Base-by-base conservation (phyloP, 2,113 vertebrate genomes). In the Hirundichthys speculiger region DNA sequence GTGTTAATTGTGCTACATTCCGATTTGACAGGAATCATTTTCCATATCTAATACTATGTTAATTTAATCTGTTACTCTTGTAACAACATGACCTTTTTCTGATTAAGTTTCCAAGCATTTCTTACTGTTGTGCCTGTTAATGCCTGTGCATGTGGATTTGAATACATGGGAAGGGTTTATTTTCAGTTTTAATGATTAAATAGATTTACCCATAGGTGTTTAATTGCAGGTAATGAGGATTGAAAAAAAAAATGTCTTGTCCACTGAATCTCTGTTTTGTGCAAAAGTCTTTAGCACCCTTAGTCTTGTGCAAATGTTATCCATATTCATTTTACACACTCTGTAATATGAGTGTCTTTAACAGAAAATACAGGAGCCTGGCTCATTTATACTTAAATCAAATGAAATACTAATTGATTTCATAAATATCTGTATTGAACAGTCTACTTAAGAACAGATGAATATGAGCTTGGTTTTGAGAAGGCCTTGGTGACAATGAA, bases 21-120 rank as follows among this genome's bases (percentile, higher is more conserved):
- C 95, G 95, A 96, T 96, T 97, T 98, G 96, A 98, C 96, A 96
- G 96, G 96, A 97, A 95, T 98, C 95, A 98, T 96, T 99, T 98
- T 97, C 95, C 95, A 96, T 96, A 95, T 98, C 96, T 97, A 97
- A 98, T 96, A 94, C 96, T 97, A 98, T 98, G 97, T 95, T 98
- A 98, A 99, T 99, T 98, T 96, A 97, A 99, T 98, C 96, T 98
- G 96, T 96, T 96, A 92, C 94, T 93, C 90, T 89, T 94, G 96
- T 93, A 91, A 92, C 86, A 84, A 98, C 95, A 95, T 96, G 97
- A 98, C 97, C 97, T 98, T 96, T 96, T 93, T 34, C 92, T 98
- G 96, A 99, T 99, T 96, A 96, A 93, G 94, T 96, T 96, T 96
- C 95, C 95, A 92, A 94, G 94, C 91, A 93, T 94, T 45, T 59